A percentile compares a stretch with the other conserved stretches of the same genome.
Evolutionary conservation across 2,888 invertebrate genomes (phyloP).

Genomic region (Anorthoa munda): DNA sequence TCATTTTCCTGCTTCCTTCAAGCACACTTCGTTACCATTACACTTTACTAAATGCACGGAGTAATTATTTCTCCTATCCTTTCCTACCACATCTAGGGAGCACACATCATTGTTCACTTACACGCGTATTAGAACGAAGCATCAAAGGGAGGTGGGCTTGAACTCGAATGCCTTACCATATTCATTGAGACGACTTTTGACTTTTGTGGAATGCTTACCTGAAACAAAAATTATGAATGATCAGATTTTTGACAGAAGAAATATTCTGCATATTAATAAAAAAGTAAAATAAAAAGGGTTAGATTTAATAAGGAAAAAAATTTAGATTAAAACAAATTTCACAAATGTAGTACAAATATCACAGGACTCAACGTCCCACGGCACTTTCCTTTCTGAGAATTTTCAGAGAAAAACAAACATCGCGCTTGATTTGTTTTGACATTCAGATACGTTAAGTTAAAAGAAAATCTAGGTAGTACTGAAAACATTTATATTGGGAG

Average conservation of each 20-base stretch:
- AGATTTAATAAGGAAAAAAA: background rate
- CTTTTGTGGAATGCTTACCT: constrained; percentile 51
- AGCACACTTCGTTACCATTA: constrained; percentile 33
- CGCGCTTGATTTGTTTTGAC: constrained; percentile 7
- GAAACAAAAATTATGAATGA: constrained; percentile 35
- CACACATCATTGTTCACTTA: constrained; percentile 55
- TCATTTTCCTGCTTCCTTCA: background rate
- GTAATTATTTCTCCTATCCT: constrained; percentile 38
- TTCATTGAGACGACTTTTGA: constrained; percentile 23
- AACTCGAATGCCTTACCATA: constrained; percentile 48
- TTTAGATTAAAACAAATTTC: background rate
- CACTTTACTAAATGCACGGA: constrained; percentile 39
- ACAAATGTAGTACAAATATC: background rate
- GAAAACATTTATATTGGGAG: background rate
- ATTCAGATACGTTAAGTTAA: background rate
- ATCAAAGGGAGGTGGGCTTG: constrained; percentile 60
- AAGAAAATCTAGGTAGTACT: background rate
- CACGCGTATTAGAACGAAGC: constrained; percentile 56
- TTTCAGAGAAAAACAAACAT: constrained; percentile 1
- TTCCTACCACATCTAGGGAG: constrained; percentile 52
- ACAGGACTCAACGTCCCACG: background rate
- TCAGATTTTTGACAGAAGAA: constrained; percentile 14
- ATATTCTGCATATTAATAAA: too few species aligned
- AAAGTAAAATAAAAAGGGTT: background rate
- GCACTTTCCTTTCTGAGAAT: background rate